phyloP scores from a whole-genome alignment of 92 coral and sea anemone genomes.

The Epizoanthus ramosus region DNA sequence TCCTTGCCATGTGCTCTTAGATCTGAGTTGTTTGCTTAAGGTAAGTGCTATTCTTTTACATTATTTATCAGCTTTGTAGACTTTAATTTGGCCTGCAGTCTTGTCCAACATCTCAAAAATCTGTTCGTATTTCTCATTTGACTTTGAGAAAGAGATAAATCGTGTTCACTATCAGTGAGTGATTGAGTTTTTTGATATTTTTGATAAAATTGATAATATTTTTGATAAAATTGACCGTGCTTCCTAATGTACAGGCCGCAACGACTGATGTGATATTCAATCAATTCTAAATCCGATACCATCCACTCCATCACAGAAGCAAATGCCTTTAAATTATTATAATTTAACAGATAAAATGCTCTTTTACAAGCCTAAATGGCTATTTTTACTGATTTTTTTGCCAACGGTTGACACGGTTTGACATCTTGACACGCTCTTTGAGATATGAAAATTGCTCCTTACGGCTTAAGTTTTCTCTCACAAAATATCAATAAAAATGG shows the following conservation, averaged over 20 bases:
- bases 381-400: conserved; percentile 7
- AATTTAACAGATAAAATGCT: conserved; percentile 36
- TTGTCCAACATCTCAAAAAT: conserved; percentile 27
- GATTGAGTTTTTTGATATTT: too few relatives aligned
- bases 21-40: conserved; percentile 28
- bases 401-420: conserved; percentile 36
- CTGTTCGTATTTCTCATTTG: conserved; percentile 26
- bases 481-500: conserved; percentile 29
- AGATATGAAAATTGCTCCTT: conserved; percentile 33
- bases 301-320: conserved; percentile 38
- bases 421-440: conserved; percentile 28
- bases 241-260: conserved; percentile 40
- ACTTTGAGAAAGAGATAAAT: conserved; percentile 33
- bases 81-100: conserved; percentile 31
- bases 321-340: conserved; percentile 30
- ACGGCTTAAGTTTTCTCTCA: conserved; percentile 31
- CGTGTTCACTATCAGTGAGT: conserved; percentile 41
- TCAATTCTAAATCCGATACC: conserved; percentile 30
- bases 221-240: conserved; percentile 36
- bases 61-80: conserved; percentile 31
- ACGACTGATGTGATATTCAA: conserved; percentile 39
- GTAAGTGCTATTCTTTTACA: conserved; percentile 30
- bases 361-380: conserved; percentile 33
- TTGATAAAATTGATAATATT: too few relatives aligned
- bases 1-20: conserved; percentile 40